phyloP scores from a whole-genome alignment of 2,113 vertebrate genomes.

The Choloepus hoffmanni region DNA sequence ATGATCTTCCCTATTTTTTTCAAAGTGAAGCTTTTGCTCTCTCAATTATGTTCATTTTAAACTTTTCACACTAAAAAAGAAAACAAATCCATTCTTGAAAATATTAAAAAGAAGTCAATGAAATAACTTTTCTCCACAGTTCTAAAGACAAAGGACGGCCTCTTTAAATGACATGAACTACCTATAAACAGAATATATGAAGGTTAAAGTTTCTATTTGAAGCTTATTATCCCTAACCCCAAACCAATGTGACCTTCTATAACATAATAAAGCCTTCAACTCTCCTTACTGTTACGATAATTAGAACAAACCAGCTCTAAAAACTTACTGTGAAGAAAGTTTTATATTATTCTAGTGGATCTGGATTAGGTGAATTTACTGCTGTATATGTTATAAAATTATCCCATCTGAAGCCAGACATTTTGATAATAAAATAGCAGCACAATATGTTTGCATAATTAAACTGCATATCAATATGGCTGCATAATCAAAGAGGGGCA shows the following conservation, averaged over 20 bases:
- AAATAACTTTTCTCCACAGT: not conserved
- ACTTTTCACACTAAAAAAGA: not conserved
- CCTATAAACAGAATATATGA: not conserved
- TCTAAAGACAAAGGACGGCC: conserved; percentile 12
- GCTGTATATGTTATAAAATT: not conserved
- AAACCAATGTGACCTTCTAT: not conserved
- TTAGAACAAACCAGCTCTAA: not conserved
- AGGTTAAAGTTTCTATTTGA: not conserved
- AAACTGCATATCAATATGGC: no score
- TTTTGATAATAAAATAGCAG: not conserved
- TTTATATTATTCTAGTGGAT: not conserved
- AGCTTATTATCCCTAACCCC: not conserved
- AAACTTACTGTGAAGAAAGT: not conserved
- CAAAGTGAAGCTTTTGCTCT: conserved; percentile 54
- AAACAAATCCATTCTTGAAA: conserved; percentile 46
- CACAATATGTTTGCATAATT: not conserved
- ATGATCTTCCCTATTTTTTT: not conserved
- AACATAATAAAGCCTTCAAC: not conserved
- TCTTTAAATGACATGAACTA: not conserved
- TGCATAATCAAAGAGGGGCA: not conserved
- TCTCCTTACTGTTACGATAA: not conserved
- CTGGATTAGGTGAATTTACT: not conserved
- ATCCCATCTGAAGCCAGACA: conserved; percentile 4
- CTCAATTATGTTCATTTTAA: conserved; percentile 50
- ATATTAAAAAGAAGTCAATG: conserved; percentile 36